These are phyloP conservation scores for Sinocyclocheilus grahami DNA, from an alignment of 2,113 vertebrate species.

Conservation along the genomic window DNA sequence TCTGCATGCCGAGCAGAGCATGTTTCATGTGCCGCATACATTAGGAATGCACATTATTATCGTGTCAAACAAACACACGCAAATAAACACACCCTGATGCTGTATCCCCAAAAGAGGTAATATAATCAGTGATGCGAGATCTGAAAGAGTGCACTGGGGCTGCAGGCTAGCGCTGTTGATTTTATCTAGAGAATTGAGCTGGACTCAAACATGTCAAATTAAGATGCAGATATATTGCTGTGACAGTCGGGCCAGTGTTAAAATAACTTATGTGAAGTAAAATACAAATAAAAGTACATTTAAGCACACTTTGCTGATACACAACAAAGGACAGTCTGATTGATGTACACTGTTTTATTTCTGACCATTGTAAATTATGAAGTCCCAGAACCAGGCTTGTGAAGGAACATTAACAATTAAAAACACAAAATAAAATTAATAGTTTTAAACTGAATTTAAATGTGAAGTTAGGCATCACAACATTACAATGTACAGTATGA, in stretches of 20 bases:
- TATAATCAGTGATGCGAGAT: conserved; percentile 9
- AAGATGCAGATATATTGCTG: not conserved
- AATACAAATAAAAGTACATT: not conserved
- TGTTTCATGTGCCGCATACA: not conserved
- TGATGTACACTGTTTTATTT: too few relatives aligned
- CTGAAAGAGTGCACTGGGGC: not conserved
- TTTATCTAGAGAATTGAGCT: not conserved
- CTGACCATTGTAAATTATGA: not conserved
- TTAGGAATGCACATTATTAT: conserved; percentile 17
- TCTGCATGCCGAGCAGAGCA: not conserved
- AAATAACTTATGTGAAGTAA: not conserved
- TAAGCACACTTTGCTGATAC: not conserved
- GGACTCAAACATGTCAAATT: not conserved
- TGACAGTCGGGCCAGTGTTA: not conserved
- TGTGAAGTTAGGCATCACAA: too few relatives aligned
- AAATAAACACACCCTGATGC: not conserved
- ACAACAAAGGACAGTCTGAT: not conserved
- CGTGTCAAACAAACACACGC: not conserved
- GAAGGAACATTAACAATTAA: too few relatives aligned
- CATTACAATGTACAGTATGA: too few relatives aligned
- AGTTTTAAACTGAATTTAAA: too few relatives aligned
- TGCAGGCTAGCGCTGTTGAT: not conserved
- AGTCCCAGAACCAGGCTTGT: not conserved
- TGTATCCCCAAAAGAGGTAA: not conserved
- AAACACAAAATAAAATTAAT: too few relatives aligned